These are phyloP conservation scores for Meghimatium bilineatum DNA, from an alignment of 2,888 invertebrate species.

Conservation along the genomic window DNA sequence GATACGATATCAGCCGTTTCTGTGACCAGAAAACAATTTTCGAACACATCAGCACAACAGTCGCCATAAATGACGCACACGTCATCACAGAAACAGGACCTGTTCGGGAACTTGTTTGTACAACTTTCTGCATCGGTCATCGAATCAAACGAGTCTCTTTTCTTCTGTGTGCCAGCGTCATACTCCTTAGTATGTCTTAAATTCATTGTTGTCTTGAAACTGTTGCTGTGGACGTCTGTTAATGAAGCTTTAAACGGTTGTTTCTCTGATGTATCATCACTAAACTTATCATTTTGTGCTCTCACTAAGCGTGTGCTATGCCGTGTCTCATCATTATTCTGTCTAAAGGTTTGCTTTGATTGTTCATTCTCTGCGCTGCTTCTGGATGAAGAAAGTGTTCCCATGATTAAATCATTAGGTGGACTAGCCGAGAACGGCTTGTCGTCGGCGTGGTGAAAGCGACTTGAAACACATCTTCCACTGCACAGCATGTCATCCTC, in stretches of 20 bases:
- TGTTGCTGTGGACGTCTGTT: no score
- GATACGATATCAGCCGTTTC: neutral
- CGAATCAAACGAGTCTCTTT: no score
- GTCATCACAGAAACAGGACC: neutral
- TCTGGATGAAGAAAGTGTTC: neutral
- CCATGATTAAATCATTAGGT: neutral
- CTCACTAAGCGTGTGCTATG: no score
- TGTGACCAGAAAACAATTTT: neutral
- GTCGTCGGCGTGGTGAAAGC: neutral
- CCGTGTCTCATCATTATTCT: no score
- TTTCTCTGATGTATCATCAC: no score
- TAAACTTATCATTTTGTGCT: no score
- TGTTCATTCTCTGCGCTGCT: neutral
- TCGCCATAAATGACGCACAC: slow-evolving; percentile 27
- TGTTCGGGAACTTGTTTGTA: no score
- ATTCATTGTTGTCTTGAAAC: no score
- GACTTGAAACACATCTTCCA: neutral
- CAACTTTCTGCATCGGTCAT: no score
- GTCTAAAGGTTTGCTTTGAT: neutral
- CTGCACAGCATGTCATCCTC: neutral
- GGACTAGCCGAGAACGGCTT: neutral
- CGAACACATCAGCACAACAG: slow-evolving; percentile 33
- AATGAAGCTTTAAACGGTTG: no score
- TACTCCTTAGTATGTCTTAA: no score
- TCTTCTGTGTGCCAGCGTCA: no score